Conservation (phyloP, 2,113 vertebrate genomes). For the Diphyllodes magnificus region DNA sequence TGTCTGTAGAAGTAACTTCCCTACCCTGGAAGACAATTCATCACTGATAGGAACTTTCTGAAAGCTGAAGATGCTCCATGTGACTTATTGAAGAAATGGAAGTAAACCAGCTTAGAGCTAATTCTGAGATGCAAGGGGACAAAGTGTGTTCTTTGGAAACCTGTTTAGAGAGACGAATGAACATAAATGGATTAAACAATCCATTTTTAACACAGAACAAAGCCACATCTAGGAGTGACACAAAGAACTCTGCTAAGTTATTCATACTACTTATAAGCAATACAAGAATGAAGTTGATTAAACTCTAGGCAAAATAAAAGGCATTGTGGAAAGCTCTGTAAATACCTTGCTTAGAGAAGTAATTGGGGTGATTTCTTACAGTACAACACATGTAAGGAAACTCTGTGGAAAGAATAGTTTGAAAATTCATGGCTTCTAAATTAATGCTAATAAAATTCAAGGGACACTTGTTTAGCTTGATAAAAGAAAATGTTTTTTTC, state of each 20-base stretch:
- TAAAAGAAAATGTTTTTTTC: background rate
- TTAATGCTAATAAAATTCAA: background rate
- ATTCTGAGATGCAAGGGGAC: background rate
- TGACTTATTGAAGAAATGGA: background rate
- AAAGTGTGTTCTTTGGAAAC: background rate
- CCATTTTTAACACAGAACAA: background rate
- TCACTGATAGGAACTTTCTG: background rate
- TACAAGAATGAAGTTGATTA: background rate
- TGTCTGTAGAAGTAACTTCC: background rate
- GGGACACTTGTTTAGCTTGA: background rate
- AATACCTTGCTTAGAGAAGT: background rate
- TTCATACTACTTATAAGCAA: background rate
- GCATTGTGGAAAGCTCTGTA: background rate
- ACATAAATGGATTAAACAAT: background rate
- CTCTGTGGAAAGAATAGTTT: background rate
- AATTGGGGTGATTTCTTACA: background rate
- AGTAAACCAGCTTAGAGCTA: background rate
- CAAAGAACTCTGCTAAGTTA: background rate
- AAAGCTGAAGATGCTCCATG: background rate
- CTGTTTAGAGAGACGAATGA: background rate
- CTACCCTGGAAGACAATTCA: background rate
- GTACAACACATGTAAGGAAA: background rate
- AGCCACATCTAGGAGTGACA: background rate
- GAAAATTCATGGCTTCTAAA: background rate
- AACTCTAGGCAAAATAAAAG: background rate